Conservation (phyloP, 2,797 vertebrate species). For the Onychomys leucogaster region DNA sequence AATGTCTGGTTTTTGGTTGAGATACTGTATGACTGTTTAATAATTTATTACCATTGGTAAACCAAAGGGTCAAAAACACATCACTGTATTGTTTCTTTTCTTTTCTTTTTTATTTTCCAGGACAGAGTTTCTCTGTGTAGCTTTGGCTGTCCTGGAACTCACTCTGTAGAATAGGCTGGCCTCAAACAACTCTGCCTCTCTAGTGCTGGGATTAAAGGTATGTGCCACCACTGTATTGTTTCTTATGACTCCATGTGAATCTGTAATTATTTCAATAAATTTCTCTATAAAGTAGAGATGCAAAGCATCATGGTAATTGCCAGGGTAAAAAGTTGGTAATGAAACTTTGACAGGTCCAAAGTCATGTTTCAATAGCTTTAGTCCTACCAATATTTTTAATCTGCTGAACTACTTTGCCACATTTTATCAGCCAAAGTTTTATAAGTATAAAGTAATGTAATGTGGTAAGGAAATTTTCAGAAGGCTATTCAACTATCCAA, state of each 20-base stretch:
- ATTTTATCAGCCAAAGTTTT: slow-evolving; percentile 30
- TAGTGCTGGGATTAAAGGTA: too few relatives aligned
- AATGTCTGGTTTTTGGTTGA: background rate
- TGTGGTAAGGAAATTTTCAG: background rate
- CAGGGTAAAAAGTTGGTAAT: background rate
- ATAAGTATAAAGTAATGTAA: slow-evolving; percentile 20
- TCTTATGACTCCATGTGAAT: background rate
- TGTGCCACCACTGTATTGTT: background rate
- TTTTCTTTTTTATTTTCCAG: too few relatives aligned
- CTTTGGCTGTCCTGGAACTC: too few relatives aligned
- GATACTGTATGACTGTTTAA: background rate
- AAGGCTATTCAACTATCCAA: background rate
- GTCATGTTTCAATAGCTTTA: slow-evolving; percentile 33
- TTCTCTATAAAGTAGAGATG: background rate
- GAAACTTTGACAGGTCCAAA: background rate
- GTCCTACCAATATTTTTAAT: slow-evolving; percentile 26
- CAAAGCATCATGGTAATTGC: background rate
- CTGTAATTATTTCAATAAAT: background rate
- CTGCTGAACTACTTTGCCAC: slow-evolving; percentile 5
- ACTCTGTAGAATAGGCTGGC: too few relatives aligned
- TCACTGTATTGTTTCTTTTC: background rate
- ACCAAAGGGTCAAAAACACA: background rate
- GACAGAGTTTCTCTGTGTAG: too few relatives aligned
- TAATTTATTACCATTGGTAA: background rate
- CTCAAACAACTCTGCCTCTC: too few relatives aligned